Evolutionary conservation across 2,113 vertebrate genomes (phyloP).

Genomic region (Phyllopteryx taeniolatus): DNA sequence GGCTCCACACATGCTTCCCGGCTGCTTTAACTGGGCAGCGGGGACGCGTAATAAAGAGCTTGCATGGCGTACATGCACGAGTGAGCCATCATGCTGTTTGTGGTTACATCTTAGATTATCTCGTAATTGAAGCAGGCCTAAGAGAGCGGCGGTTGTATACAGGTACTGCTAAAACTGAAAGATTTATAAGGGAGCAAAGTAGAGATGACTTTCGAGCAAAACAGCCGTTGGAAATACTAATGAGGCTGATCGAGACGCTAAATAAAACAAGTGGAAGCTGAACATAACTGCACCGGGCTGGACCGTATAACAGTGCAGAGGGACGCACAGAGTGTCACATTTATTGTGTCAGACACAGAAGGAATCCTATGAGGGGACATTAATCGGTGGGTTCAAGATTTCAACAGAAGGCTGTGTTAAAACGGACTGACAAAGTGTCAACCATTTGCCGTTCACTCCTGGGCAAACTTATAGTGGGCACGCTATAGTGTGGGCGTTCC

Average conservation of each 20-base stretch:
- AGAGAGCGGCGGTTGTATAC: constrained; percentile 15
- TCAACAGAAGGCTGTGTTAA: too few species aligned
- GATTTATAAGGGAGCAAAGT: constrained; percentile 24
- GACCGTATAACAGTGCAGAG: neutral
- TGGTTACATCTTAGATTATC: constrained; percentile 54
- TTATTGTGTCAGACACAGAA: constrained; percentile 14
- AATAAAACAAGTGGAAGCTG: constrained; percentile 29
- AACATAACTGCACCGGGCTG: neutral
- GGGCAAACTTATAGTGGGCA: too few species aligned
- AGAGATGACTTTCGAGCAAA: constrained; percentile 40
- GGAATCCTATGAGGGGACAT: neutral
- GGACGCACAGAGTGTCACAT: neutral
- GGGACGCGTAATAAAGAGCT: constrained; percentile 23
- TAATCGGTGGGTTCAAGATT: too few species aligned
- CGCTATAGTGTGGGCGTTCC: too few species aligned
- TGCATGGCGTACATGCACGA: constrained; percentile 26
- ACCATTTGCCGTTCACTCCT: too few species aligned
- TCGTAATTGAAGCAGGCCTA: constrained; percentile 53
- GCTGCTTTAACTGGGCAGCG: constrained; percentile 23
- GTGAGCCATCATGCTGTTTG: constrained; percentile 37
- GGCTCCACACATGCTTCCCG: constrained; percentile 19
- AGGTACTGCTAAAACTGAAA: constrained; percentile 3
- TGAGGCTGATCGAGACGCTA: constrained; percentile 30
- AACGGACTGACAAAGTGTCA: too few species aligned
- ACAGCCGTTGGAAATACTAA: constrained; percentile 39